Base-by-base conservation (phyloP, 92 coral and sea anemone species). In the Porites rus region DNA sequence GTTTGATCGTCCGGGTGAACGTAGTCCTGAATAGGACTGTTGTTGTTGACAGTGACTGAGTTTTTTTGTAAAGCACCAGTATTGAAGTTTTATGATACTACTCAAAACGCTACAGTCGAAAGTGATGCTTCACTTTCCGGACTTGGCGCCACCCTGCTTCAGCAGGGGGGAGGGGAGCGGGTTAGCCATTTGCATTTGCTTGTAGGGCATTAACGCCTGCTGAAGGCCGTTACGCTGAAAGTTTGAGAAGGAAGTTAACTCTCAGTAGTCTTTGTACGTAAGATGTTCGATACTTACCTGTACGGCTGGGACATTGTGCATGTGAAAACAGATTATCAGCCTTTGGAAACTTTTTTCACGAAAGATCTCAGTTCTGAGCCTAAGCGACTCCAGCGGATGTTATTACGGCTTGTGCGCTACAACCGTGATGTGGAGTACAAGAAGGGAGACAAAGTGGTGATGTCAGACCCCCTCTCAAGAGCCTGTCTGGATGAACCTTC, bases 341-440 rank as follows among this genome's bases (percentile, higher is more conserved):
- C 86, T 50, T 72, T 82, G 69, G 64, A 82, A 82, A 77, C 78
- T 38, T 58, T 82, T 51, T 70, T 51, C 38, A 82, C 70, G 86
- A 24, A 82, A 60, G 65, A 69, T 19, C 77, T 82, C 24, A 38
- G 64, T 51, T 82, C 46, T 51, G 65, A 68, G 19, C 87, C 79
- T 52, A 72, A 83, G 87, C 53, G 79, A 20, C 87, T 83, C 64
- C 87, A 83, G 87, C 78, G 70, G 25, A 83, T 83, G 87, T 52
- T 56, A 70, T 64, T 83, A 65, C 69, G 13, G 70, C 77, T 83
- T 59, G 73, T 72, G 72, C 69, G 71, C 28, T 83, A 83, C 87
- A 70, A 70, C 71, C 60, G 72, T 70, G 87, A 83, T 72, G 79
- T 83, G 19, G 58, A 83, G 78, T 83, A 72, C 87, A 70, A 83